phyloP scores from a whole-genome alignment of 1,140 invertebrate species.

The Drosophila pectinifera region DNA sequence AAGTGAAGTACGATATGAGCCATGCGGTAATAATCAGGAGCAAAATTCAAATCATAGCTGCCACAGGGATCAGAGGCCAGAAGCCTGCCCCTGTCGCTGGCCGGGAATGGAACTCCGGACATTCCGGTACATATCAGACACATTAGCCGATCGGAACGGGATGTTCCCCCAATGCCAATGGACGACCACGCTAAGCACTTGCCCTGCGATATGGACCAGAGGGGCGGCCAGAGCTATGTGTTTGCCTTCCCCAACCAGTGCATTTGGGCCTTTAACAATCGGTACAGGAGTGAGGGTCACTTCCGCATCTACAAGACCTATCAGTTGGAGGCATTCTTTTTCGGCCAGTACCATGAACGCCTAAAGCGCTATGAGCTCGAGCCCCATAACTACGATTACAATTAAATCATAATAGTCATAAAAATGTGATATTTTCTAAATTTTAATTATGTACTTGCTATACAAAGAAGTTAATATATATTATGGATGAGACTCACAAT shows the following conservation, averaged over 20 bases:
- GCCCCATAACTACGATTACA: constrained; percentile 21
- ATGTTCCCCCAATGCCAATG: constrained; percentile 7
- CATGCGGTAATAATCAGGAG: background rate
- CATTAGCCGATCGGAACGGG: constrained; percentile 10
- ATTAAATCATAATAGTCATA: background rate
- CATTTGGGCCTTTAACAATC: constrained; percentile 37
- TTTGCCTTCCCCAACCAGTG: constrained; percentile 42
- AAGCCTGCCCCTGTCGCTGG: background rate
- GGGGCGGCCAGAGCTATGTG: background rate
- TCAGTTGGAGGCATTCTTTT: constrained; percentile 45
- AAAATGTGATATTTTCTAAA: background rate
- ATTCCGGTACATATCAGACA: background rate
- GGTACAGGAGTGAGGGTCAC: constrained; percentile 17
- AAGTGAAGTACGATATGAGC: background rate
- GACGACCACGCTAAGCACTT: constrained; percentile 27
- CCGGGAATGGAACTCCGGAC: background rate
- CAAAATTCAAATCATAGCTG: constrained; percentile 2
- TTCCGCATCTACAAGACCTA: constrained; percentile 38
- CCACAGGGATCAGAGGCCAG: background rate
- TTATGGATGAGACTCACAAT: background rate
- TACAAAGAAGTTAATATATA: background rate
- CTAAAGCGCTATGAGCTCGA: constrained; percentile 31
- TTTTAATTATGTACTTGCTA: background rate
- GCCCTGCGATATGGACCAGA: constrained; percentile 52
- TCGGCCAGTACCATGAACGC: constrained; percentile 44